phyloP scores from a whole-genome alignment of 2,888 invertebrate genomes.

The Dasypolia templi region DNA sequence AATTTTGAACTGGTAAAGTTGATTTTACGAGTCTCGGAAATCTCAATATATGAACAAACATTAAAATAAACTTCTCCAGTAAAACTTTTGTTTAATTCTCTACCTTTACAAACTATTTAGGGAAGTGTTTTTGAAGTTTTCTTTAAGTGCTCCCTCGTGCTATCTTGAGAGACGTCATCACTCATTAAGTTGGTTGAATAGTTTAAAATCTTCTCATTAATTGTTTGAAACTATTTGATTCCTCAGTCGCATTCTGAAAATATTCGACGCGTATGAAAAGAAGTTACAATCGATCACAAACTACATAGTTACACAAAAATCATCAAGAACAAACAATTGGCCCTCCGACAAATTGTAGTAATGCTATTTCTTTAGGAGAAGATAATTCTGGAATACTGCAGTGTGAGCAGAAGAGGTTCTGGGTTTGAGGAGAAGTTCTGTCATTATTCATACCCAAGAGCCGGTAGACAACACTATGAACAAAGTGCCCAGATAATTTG shows the following conservation, averaged over 20 bases:
- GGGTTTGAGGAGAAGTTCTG: slow-evolving; percentile 21
- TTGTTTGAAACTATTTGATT: not conserved
- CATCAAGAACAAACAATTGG: not conserved
- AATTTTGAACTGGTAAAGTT: slow-evolving; percentile 52
- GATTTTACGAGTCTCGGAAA: slow-evolving; percentile 46
- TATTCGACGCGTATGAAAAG: not conserved
- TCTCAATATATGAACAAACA: slow-evolving; percentile 55
- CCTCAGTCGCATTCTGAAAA: not conserved
- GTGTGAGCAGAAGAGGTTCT: not conserved
- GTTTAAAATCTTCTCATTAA: not conserved
- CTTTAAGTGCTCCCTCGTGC: slow-evolving; percentile 20
- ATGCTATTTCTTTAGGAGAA: slow-evolving; percentile 7
- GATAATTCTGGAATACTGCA: not conserved
- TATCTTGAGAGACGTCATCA: slow-evolving; percentile 14
- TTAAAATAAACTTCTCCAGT: slow-evolving; percentile 63
- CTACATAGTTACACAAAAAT: too few species aligned
- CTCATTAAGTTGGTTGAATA: slow-evolving; percentile 16
- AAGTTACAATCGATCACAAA: not conserved
- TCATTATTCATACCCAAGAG: slow-evolving; percentile 51
- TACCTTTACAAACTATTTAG: slow-evolving; percentile 27
- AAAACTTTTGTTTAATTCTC: slow-evolving; percentile 55
- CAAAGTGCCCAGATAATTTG: slow-evolving; percentile 69
- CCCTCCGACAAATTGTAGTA: not conserved
- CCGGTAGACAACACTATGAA: slow-evolving; percentile 58
- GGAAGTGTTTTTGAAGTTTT: slow-evolving; percentile 30